Evolutionary conservation across 1,140 invertebrate species (phyloP), one percentile per base, ranked within the genome.

Genomic region (Matsumurasca onukii): DNA sequence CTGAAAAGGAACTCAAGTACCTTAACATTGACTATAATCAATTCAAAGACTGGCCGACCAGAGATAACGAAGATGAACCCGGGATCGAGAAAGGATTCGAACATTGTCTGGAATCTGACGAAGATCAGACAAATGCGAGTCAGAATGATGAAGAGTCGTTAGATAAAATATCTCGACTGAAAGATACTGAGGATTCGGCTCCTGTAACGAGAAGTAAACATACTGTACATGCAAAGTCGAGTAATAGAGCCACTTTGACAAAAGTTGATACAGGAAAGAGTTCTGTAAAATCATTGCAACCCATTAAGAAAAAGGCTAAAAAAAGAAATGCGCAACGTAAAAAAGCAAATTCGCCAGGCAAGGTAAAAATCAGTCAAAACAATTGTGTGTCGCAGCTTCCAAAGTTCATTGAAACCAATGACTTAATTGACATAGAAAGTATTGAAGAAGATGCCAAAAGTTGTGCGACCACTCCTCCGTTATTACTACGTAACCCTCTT

Each of bases 1-100:
- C 62, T 61, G 83, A 84, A 59, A 86, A 85, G 39, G 85, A 86
- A 69, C 75, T 88, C 2, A 88, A 88, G 73, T 88, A 84, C 75
- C 74, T 88, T 0, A 86, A 88, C 67, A 86, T 88, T 62, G 86
- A 88, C 76, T 88, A 88, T 71, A 84, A 82, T 31, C 84, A 85
- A 71, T 88, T 87, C 72, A 82, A 84, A 70, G 80, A 84, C 75
- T 83, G 82, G 74, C 84, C 85, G 1, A 81, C 85, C 1, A 81
- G 79, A 24, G 80, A 80, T 0, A 78, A 81, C 24, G 81, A 83
- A 48, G 69, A 72, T 49, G 75, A 74, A 71, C 67, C 73, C 51
- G 62, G 84, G 0, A 86, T 86, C 34, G 85, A 87, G 69, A 84
- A 85, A 64, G 82, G 84, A 1, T 85, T 84, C 73, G 84, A 84